These are phyloP conservation scores for Pandemis corylana DNA, from an alignment of 2,888 invertebrate species.

Conservation along the genomic window DNA sequence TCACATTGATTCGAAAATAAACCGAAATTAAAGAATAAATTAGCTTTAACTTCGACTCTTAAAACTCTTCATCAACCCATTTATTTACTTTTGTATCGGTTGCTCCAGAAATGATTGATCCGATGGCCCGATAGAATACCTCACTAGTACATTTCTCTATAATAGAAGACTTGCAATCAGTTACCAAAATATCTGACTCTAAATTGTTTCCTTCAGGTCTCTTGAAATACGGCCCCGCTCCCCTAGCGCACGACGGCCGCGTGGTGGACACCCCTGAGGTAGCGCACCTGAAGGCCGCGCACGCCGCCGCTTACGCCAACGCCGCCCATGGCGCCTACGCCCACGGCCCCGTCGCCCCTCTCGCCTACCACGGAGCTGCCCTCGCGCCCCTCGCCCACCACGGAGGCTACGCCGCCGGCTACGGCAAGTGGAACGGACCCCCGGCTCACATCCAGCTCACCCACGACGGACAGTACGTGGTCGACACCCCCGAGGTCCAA, in stretches of 20 bases:
- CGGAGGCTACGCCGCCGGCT: conserved; percentile 70
- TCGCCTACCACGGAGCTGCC: conserved; percentile 35
- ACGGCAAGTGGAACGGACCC: conserved; percentile 80
- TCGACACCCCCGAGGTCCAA: conserved; percentile 81
- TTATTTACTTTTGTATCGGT: too few relatives aligned
- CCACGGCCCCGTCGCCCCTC: conserved; percentile 20
- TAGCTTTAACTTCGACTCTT: too few relatives aligned
- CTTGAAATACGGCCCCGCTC: conserved; percentile 80
- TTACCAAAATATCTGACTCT: background rate
- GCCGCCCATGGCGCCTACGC: conserved; percentile 55
- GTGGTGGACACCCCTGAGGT: conserved; percentile 84
- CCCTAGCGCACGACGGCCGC: conserved; percentile 80
- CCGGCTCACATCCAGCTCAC: conserved; percentile 81
- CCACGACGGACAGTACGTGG: conserved; percentile 81
- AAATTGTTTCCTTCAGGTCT: conserved; percentile 63
- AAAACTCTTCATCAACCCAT: too few relatives aligned
- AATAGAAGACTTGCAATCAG: background rate
- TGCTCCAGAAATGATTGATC: too few relatives aligned
- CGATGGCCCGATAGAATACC: too few relatives aligned
- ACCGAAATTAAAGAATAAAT: too few relatives aligned
- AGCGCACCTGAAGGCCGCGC: conserved; percentile 84
- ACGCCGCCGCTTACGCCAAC: conserved; percentile 70
- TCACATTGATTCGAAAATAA: too few relatives aligned
- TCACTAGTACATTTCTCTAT: too few relatives aligned
- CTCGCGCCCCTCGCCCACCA: conserved; percentile 46